Base-by-base conservation (phyloP, 1,140 invertebrate species). In the Plectus sambesii region DNA sequence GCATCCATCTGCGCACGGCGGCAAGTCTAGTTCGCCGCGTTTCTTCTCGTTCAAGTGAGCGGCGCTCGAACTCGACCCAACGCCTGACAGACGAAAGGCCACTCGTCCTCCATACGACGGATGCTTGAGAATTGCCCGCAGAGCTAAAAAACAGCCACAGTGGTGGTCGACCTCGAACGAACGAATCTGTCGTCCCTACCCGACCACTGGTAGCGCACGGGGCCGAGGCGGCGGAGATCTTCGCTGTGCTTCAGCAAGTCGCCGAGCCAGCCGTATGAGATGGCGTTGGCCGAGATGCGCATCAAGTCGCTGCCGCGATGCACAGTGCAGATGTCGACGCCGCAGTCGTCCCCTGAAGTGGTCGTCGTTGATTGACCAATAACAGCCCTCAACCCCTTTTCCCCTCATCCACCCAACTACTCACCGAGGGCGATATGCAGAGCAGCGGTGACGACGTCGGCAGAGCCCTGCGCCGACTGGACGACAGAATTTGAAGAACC, bases 401-500 rank as follows among this genome's bases (percentile, higher is more conserved):
- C 5, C 8, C 15, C 6, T 40, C 5, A 2, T 15, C 6, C 19
- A 5, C 5, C n/a, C n/a, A 33, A 51, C 17, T 42, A 39, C 53
- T 67, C 65, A 72, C 79, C 85, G 51, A 86, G 75, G 52, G 87
- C 78, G 57, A 89, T 82, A 64, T 87, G 81, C 49, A 90, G 75
- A 2, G 80, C 79, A 1, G 84, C 80, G 0, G 86, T 88, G 12
- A 79, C 70, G 2, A 82, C 77, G 71, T 89, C 85, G 39, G 79
- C 81, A 2, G 81, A 84, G n/a, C 86, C 86, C 66, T 83, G 81
- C 23, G 84, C 75, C 51, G 81, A 83, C 59, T 81, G 84, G 2
- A 81, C 82, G 36, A 86, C 78, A 15, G 83, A 83, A 66, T 87
- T 83, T 0, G 84, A 85, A 59, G 83, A 85, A n/a, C 85, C 85